Evolutionary conservation across 1,140 invertebrate species (phyloP), one percentile per base, ranked within the genome.

Genomic region (Diorhabda carinulata): DNA sequence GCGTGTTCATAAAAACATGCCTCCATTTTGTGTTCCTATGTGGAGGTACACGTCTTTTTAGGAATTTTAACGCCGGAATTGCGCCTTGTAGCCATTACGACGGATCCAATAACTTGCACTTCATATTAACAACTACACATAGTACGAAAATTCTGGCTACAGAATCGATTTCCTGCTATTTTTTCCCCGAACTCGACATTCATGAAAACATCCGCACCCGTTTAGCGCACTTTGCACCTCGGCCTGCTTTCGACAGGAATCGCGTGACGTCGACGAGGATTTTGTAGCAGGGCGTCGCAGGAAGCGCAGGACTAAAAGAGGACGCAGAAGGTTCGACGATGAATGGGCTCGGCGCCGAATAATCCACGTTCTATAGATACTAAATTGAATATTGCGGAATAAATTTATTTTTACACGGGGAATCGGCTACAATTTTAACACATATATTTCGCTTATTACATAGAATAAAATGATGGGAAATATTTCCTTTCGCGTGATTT

Each of bases 11-110:
- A 40, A 61, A 61, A 61, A 61, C 59, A 61, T 61, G 59, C 59
- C 59, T 61, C 59, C 59, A 61, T 61, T 61, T 61, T 61, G 59
- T 40, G 25, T 41, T 10, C 42, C 25, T 61, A 43, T 61, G 59
- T 52, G 47, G 47, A 52, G 47, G 47, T 52, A 52, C 47, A 52
- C 47, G 47, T 52, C 47, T 52, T 52, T 52, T 52, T 52, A 61
- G 9, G 59, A 61, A 61, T 25, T 40, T 61, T 40, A 40, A 9
- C 42, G 59, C 41, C 41, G 10, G 59, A 10, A 9, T 41, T 61
- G 59, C 25, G 25, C 25, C 59, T 9, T 25, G 3, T 7, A 40
- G 59, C 59, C 25, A 61, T 41, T 41, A 40, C 8, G 9, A 43
- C 9, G 59, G 59, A 40, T 61, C 59, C 59, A 61, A 41, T 9